Percentiles rank a stretch among this genome's conserved stretches.
These are phyloP conservation scores for Diglossa cyanea DNA, from an alignment of 2,797 vertebrate species.

Conservation along the genomic window DNA sequence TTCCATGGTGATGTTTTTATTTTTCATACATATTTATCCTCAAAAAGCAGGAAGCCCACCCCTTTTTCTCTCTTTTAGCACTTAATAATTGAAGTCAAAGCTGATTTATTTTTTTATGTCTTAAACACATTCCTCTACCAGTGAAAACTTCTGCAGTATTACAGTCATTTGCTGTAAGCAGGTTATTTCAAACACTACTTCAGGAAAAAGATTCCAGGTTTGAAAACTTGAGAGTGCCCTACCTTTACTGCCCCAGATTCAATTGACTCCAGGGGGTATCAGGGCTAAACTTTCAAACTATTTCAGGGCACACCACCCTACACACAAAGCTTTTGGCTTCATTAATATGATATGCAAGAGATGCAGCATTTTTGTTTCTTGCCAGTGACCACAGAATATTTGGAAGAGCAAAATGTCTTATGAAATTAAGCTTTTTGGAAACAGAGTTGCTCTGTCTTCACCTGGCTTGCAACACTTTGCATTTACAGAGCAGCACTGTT, in stretches of 20 bases:
- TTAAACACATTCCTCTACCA: constrained; percentile 64
- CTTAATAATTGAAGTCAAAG: constrained; percentile 72
- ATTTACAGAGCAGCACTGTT: not conserved
- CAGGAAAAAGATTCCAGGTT: constrained; percentile 49
- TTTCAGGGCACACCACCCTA: not conserved
- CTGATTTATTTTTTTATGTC: constrained; percentile 74
- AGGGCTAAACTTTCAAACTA: constrained; percentile 50
- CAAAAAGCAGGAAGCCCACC: constrained; percentile 60
- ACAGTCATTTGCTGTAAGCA: constrained; percentile 47
- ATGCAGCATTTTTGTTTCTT: not conserved
- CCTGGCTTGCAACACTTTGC: not conserved
- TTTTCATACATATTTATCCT: constrained; percentile 71
- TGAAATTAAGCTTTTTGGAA: constrained; percentile 32
- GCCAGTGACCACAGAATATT: not conserved
- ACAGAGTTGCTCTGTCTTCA: not conserved
- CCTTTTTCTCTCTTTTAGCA: constrained; percentile 63
- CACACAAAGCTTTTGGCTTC: constrained; percentile 2
- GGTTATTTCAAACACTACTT: constrained; percentile 64
- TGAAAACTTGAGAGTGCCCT: constrained; percentile 16
- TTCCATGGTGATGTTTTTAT: constrained; percentile 70
- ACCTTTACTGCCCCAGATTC: constrained; percentile 6
- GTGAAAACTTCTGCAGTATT: constrained; percentile 18
- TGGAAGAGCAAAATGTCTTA: not conserved
- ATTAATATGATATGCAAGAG: not conserved
- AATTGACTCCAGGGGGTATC: constrained; percentile 20